Evolutionary conservation across 1,140 invertebrate species (phyloP).

Genomic region (Proctacanthus coquilletti): DNA sequence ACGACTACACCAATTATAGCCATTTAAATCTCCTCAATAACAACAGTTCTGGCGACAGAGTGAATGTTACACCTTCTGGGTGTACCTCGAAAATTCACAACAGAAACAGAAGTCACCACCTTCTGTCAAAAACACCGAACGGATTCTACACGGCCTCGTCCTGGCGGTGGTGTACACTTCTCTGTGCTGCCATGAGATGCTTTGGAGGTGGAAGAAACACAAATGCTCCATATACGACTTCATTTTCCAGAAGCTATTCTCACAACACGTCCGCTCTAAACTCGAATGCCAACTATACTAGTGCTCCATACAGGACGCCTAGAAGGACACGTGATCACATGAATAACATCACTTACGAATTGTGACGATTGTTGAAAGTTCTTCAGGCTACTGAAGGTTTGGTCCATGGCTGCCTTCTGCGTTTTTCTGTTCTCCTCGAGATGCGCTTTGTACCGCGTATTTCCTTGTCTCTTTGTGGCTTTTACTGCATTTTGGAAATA

Average conservation of each 20-base stretch:
- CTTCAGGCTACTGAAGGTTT: too few species aligned
- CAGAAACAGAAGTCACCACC: slow-evolving; percentile 21
- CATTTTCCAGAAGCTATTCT: slow-evolving; percentile 9
- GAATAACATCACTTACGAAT: slow-evolving; percentile 29
- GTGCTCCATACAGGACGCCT: slow-evolving; percentile 17
- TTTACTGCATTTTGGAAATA: too few species aligned
- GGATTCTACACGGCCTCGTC: slow-evolving; percentile 8
- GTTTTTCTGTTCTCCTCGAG: too few species aligned
- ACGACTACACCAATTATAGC: background rate
- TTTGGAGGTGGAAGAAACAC: slow-evolving; percentile 22
- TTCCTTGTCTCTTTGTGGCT: too few species aligned
- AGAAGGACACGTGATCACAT: slow-evolving; percentile 26
- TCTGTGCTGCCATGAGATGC: slow-evolving; percentile 28
- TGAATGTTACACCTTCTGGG: too few species aligned
- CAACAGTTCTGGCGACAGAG: slow-evolving; percentile 4
- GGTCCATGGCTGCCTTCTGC: too few species aligned
- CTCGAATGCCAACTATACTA: slow-evolving; percentile 16
- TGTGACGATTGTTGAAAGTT: slow-evolving; percentile 24
- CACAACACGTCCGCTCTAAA: slow-evolving; percentile 8
- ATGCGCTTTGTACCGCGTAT: too few species aligned
- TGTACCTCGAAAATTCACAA: too few species aligned
- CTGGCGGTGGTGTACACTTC: slow-evolving; percentile 26
- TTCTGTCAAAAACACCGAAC: slow-evolving; percentile 15
- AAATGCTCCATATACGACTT: slow-evolving; percentile 20
- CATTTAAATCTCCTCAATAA: slow-evolving; percentile 5